Evolutionary conservation across 2,113 vertebrate genomes (phyloP).

Genomic region (Labeo catla): DNA sequence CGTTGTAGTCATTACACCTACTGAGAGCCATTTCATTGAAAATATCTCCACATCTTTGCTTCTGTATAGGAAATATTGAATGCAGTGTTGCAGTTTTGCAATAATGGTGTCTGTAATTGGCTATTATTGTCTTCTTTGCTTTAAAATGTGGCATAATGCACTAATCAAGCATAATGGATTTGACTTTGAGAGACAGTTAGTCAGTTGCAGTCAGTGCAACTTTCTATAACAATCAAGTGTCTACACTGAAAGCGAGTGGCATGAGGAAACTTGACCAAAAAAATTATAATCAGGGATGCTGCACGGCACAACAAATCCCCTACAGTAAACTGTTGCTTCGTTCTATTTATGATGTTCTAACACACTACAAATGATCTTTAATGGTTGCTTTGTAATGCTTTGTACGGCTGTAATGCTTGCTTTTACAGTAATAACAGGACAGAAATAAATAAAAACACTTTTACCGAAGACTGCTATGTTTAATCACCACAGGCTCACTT

Average conservation of each 20-base stretch:
- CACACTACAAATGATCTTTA: too few species aligned
- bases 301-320: too few species aligned
- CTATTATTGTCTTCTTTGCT: background rate
- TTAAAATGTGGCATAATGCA: conserved; percentile 15
- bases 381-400: too few species aligned
- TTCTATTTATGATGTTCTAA: too few species aligned
- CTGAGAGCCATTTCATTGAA: background rate
- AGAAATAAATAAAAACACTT: background rate
- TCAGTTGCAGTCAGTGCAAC: background rate
- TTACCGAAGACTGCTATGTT: background rate
- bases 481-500: too few species aligned
- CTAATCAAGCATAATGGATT: background rate
- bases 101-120: conserved; percentile 6
- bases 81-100: background rate
- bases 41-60: background rate
- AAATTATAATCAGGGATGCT: too few species aligned
- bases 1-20: background rate
- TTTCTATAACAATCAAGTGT: background rate
- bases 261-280: too few species aligned
- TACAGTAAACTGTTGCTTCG: too few species aligned
- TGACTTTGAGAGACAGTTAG: background rate
- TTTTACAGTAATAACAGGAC: background rate
- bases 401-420: too few species aligned
- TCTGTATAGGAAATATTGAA: background rate
- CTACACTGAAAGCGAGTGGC: too few species aligned